Evolutionary conservation across 2,888 invertebrate genomes (phyloP).

Genomic region (Hydraecia micacea): DNA sequence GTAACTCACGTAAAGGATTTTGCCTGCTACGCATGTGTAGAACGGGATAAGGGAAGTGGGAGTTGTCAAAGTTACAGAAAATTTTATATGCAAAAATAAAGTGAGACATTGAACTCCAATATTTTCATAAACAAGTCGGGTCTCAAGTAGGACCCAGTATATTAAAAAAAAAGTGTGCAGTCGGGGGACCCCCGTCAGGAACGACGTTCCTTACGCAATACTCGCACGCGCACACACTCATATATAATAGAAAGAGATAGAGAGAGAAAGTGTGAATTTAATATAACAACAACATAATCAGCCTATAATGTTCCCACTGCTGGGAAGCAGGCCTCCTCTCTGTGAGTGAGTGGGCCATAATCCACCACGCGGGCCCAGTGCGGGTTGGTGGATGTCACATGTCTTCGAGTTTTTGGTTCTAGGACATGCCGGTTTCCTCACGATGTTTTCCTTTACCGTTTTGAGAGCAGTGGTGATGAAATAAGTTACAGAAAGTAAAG

Average conservation of each 20-base stretch:
- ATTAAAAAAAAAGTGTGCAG: neutral
- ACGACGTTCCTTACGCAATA: neutral
- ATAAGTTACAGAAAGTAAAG: no score
- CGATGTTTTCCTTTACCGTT: no score
- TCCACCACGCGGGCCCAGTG: no score
- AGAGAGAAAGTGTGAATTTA: neutral
- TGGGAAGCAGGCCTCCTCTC: no score
- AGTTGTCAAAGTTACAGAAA: neutral
- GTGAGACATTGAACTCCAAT: neutral
- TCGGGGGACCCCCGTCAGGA: neutral
- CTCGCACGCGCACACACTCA: neutral
- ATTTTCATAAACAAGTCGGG: neutral
- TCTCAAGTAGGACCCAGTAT: neutral
- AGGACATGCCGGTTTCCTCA: no score
- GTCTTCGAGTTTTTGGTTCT: no score
- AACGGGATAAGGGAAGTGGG: no score
- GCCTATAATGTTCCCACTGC: no score
- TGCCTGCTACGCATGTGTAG: neutral
- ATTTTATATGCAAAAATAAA: neutral
- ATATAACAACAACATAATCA: no score
- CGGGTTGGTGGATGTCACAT: no score
- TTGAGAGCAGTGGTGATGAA: no score
- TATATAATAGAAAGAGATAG: neutral
- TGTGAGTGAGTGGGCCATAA: no score
- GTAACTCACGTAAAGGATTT: neutral